Conservation (phyloP, 2,113 vertebrate genomes). For the Jacana jacana region DNA sequence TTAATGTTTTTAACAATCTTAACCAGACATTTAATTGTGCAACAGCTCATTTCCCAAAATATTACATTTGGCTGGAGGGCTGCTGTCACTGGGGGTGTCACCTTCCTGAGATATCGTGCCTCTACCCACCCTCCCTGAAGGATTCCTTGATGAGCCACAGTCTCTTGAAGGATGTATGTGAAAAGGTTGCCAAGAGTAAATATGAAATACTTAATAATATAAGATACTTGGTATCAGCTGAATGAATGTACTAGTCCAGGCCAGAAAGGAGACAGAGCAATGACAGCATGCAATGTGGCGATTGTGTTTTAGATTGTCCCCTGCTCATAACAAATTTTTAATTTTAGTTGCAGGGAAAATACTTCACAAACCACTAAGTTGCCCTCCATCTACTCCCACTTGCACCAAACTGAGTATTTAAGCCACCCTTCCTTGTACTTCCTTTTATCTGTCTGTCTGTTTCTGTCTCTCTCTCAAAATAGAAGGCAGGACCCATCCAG, state of each 20-base stretch:
- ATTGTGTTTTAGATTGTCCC: neutral
- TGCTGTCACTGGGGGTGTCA: neutral
- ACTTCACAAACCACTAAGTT: neutral
- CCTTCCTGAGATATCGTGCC: neutral
- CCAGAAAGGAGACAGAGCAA: neutral
- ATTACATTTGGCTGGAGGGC: neutral
- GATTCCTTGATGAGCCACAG: neutral
- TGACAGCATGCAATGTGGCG: neutral
- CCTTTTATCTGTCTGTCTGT: neutral
- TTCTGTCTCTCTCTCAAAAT: neutral
- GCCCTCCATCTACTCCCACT: neutral
- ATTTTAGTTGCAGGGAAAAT: neutral
- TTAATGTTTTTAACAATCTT: neutral
- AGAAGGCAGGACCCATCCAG: neutral
- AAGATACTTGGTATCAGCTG: neutral
- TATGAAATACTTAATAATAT: neutral
- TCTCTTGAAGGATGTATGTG: neutral
- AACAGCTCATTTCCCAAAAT: slow-evolving; percentile 9
- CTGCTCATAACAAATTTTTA: neutral
- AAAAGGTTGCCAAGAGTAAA: neutral
- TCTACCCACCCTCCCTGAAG: neutral
- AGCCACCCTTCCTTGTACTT: neutral
- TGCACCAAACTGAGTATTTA: neutral
- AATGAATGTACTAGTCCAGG: neutral
- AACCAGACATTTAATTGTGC: neutral